phyloP scores from a whole-genome alignment of 2,888 invertebrate genomes.

The Acanthosoma haemorrhoidale region DNA sequence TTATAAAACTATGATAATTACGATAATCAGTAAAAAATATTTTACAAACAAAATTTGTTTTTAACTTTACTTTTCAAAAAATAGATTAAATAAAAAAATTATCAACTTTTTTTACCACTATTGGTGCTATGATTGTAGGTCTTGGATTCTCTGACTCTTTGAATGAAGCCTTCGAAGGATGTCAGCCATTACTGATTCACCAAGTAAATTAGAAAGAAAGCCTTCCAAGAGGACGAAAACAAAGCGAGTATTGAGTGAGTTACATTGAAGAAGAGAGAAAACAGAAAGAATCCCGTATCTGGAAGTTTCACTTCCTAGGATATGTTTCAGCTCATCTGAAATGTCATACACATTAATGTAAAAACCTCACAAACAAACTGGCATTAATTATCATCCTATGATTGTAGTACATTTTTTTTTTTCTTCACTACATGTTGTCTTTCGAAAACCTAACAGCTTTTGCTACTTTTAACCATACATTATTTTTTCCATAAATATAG shows the following conservation, averaged over 20 bases:
- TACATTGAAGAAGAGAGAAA: slow-evolving; percentile 82
- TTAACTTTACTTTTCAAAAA: not conserved
- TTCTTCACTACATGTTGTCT: no score
- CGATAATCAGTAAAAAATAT: not conserved
- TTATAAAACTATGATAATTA: not conserved
- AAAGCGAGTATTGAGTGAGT: slow-evolving; percentile 75
- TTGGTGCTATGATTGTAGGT: slow-evolving; percentile 17
- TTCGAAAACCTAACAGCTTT: no score
- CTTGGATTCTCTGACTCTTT: slow-evolving; percentile 20
- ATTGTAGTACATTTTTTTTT: no score
- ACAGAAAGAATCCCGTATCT: slow-evolving; percentile 74
- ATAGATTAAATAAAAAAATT: not conserved
- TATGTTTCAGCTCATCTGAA: slow-evolving; percentile 79
- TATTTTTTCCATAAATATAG: no score
- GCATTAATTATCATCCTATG: no score
- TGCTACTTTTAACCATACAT: no score
- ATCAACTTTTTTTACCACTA: not conserved
- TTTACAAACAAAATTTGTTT: not conserved
- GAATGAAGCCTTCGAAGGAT: slow-evolving; percentile 21
- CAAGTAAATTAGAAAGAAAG: slow-evolving; percentile 55
- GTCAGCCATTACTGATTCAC: slow-evolving; percentile 13
- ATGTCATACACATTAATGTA: no score
- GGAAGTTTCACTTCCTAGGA: slow-evolving; percentile 84
- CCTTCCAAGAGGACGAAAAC: slow-evolving; percentile 80
- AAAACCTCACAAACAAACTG: no score